Base-by-base conservation (phyloP, 2,888 invertebrate genomes). In the Epinotia ramella region DNA sequence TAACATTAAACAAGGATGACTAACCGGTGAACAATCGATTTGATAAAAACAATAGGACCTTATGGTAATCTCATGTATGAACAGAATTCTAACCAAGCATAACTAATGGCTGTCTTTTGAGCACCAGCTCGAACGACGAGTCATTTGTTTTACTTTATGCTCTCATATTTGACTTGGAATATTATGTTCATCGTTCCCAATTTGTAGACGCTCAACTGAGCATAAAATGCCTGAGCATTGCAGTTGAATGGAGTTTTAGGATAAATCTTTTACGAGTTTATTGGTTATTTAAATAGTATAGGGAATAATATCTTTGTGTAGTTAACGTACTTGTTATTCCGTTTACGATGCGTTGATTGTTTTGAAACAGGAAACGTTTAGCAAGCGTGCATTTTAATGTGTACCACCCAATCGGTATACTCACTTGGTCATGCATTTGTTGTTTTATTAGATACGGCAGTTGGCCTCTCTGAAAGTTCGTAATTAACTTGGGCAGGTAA, bases 401-500 rank as follows among this genome's bases (percentile, higher is more conserved):
- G 20, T 68, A 44, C 68, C 68, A 68, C 68, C 44, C 24, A 68
- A 59, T 68, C 57, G 44, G 68, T 49, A 33, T 20, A 68, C 57
- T 46, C 24, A n/a, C 44, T 28, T 24, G n/a, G 24, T 24, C 24
- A 69, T 60, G 46, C n/a, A 69, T 24, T 13, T 60, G n/a, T 18
- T 9, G 66, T 56, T 53, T 68, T 63, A 68, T 73, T 33, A 62
- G 53, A 13, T 62, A 46, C 12, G 57, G 56, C 46, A 72, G 46
- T 56, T 76, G 62, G 12, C 60, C 46, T 70, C 63, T 16, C 67
- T 59, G 16, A 63, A 70, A 76, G 68, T 77, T 81, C 80, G 81
- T 86, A 89, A 90, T 90, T 89, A 88, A 84, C 83, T 85, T 81
- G 79, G 78, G 80, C 79, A 82, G 80, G 81, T 82, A 88, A 89